Conservation (phyloP, 2,888 invertebrate species). For the Harpalus rufipes region DNA sequence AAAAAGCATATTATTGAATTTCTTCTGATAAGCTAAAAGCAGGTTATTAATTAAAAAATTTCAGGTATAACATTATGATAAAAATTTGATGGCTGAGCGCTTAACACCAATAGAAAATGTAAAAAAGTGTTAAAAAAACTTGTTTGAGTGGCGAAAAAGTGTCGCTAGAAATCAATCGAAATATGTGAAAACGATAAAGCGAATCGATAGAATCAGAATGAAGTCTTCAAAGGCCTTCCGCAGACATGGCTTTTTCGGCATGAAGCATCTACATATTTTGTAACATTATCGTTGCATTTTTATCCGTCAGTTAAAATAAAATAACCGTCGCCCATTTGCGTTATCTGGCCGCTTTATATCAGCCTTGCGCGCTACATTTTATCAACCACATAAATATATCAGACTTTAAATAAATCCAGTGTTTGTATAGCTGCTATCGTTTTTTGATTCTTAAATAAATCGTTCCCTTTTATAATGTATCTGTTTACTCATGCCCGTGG, state of each 20-base stretch:
- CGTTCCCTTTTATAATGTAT: constrained; percentile 57
- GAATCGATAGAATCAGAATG: constrained; percentile 33
- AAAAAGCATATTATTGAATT: not conserved
- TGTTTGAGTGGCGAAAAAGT: constrained; percentile 15
- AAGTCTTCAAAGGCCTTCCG: constrained; percentile 41
- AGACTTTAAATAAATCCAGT: constrained; percentile 60
- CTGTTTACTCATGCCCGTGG: constrained; percentile 58
- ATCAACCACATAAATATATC: constrained; percentile 64
- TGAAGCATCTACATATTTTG: constrained; percentile 57
- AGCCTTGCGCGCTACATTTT: constrained; percentile 56
- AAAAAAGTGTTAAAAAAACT: constrained; percentile 24
- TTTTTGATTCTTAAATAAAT: constrained; percentile 61
- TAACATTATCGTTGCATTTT: constrained; percentile 53
- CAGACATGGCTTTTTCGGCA: constrained; percentile 2
- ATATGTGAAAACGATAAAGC: constrained; percentile 46
- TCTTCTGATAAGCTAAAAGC: not conserved
- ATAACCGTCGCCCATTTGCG: constrained; percentile 56
- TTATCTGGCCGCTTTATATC: constrained; percentile 55
- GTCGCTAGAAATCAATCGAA: constrained; percentile 21
- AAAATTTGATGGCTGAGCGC: not conserved
- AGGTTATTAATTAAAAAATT: constrained; percentile 27
- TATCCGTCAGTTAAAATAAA: constrained; percentile 57
- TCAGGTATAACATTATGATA: not conserved
- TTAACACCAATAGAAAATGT: not conserved
- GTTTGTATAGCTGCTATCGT: constrained; percentile 61